A percentile compares a stretch with the other conserved stretches of the same genome.
phyloP scores from a whole-genome alignment of 2,888 invertebrate species.

The Vandiemenella viatica region DNA sequence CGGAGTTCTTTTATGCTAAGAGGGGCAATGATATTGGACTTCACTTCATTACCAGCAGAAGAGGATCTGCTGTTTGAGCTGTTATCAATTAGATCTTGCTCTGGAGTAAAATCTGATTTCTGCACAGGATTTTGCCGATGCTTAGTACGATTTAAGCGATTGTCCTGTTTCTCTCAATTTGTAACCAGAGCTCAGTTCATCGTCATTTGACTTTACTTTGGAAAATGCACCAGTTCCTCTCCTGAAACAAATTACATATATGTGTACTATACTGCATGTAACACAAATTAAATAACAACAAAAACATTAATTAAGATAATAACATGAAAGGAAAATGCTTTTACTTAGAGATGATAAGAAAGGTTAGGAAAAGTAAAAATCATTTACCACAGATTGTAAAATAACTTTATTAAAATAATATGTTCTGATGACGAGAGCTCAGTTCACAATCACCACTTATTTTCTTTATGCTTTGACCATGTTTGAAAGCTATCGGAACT shows the following conservation, averaged over 20 bases:
- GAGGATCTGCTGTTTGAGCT: constrained; percentile 13
- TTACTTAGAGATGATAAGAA: too few relatives aligned
- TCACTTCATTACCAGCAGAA: constrained; percentile 20
- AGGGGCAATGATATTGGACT: constrained; percentile 43
- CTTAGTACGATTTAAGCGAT: constrained; percentile 77
- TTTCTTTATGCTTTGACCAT: too few relatives aligned
- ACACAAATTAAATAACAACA: too few relatives aligned
- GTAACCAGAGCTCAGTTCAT: constrained; percentile 59
- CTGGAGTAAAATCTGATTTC: constrained; percentile 7
- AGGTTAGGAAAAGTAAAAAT: too few relatives aligned
- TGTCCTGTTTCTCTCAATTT: constrained; percentile 86
- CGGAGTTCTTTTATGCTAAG: constrained; percentile 71
- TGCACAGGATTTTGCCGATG: constrained; percentile 29
- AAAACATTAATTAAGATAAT: too few relatives aligned
- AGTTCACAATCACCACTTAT: too few relatives aligned
- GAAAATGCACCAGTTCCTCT: constrained; percentile 80
- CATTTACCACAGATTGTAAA: too few relatives aligned
- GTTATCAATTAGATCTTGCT: constrained; percentile 9
- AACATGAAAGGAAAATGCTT: too few relatives aligned
- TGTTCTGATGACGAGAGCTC: too few relatives aligned
- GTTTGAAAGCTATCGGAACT: too few relatives aligned
- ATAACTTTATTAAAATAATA: too few relatives aligned
- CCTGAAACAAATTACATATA: constrained; percentile 24
- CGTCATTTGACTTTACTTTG: constrained; percentile 39
- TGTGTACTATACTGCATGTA: too few relatives aligned